Percentiles rank a stretch among this genome's conserved stretches.
These are phyloP conservation scores for Myotis daubentonii DNA, from an alignment of 2,797 vertebrate genomes.

Conservation along the genomic window DNA sequence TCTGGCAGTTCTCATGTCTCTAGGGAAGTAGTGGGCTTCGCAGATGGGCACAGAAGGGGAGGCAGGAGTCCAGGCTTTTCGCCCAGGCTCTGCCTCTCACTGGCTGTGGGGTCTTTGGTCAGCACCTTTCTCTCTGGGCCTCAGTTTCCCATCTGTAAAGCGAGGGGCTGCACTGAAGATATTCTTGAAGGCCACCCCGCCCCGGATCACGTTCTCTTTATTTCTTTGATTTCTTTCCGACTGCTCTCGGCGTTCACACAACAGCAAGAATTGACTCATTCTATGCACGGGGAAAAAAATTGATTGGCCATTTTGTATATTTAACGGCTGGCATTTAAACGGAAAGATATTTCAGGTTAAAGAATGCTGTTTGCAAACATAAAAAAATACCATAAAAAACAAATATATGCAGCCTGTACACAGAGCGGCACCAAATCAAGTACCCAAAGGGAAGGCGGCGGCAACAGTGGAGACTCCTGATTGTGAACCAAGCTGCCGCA, in stretches of 20 bases:
- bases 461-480: conserved; percentile 54
- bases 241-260: conserved; percentile 35
- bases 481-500: conserved; percentile 65
- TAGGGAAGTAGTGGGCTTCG: not conserved
- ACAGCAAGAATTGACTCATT: conserved; percentile 58
- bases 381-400: conserved; percentile 76
- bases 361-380: conserved; percentile 76
- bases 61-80: not conserved
- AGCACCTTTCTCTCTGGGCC: not conserved
- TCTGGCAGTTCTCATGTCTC: not conserved
- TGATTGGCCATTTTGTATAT: conserved; percentile 74
- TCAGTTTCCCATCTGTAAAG: not conserved
- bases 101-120: not conserved
- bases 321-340: conserved; percentile 77
- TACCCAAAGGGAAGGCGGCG: not conserved
- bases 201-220: not conserved
- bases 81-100: not conserved
- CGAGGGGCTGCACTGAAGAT: not conserved
- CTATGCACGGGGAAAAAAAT: conserved; percentile 7
- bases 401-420: conserved; percentile 66
- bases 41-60: not conserved
- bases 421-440: conserved; percentile 67
- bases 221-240: conserved; percentile 9
- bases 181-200: not conserved
- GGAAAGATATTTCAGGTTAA: conserved; percentile 74